Conservation (phyloP, 2,797 vertebrate genomes). For the Fringilla coelebs region DNA sequence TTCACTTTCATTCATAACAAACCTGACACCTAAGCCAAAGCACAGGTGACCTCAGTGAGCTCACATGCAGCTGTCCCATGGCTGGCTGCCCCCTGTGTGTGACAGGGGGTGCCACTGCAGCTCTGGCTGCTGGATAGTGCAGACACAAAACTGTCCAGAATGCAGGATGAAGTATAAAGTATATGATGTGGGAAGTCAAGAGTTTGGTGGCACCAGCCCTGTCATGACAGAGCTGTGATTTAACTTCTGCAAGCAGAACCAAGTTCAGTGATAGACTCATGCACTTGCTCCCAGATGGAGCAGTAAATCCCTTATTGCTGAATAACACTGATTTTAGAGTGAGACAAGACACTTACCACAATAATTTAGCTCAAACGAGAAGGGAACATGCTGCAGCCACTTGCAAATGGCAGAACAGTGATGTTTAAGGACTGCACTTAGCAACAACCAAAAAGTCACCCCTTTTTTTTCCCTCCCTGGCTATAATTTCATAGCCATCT, state of each 20-base stretch:
- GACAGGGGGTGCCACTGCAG: neutral
- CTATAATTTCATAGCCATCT: neutral
- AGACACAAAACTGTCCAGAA: neutral
- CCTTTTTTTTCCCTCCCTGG: neutral
- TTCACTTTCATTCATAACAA: slow-evolving; percentile 8
- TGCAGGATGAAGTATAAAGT: neutral
- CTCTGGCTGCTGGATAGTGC: neutral
- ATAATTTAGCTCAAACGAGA: neutral
- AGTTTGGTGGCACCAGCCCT: neutral
- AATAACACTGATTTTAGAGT: neutral
- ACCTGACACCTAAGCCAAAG: neutral
- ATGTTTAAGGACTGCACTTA: neutral
- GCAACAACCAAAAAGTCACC: neutral
- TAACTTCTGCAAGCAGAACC: neutral
- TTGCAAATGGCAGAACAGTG: neutral
- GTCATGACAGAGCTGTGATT: neutral
- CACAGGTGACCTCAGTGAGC: neutral
- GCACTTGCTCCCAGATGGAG: neutral
- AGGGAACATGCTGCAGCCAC: neutral
- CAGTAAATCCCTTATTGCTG: neutral
- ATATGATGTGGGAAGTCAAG: neutral
- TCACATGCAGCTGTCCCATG: neutral
- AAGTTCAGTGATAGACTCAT: neutral
- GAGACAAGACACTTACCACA: neutral
- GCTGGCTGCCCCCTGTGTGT: neutral